phyloP scores from a whole-genome alignment of 2,113 vertebrate species.

The Spheniscus mendiculus region DNA sequence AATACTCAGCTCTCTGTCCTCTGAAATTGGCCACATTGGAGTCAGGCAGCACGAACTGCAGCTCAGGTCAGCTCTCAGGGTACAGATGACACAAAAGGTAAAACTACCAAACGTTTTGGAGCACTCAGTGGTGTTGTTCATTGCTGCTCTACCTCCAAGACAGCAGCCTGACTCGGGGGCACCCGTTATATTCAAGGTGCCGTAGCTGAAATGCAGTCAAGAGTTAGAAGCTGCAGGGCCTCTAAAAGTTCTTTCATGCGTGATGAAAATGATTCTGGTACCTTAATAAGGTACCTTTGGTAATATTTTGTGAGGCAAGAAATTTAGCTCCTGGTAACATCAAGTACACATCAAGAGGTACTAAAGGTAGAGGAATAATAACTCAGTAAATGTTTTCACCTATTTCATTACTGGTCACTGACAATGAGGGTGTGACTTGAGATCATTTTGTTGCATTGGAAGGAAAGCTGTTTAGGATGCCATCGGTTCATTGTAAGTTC shows the following conservation, averaged over 20 bases:
- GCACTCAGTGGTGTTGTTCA: neutral
- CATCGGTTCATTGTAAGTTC: neutral
- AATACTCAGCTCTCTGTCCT: neutral
- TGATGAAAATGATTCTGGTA: neutral
- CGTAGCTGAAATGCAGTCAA: neutral
- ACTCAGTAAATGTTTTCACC: neutral
- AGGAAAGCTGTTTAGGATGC: neutral
- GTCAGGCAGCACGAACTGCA: neutral
- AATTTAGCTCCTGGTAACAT: neutral
- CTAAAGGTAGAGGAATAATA: neutral
- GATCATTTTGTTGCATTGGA: neutral
- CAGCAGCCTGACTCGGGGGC: neutral
- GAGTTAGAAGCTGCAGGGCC: neutral
- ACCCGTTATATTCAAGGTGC: neutral
- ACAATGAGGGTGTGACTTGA: neutral
- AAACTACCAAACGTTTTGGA: neutral
- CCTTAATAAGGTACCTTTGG: neutral
- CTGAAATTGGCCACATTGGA: neutral
- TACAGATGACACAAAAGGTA: neutral
- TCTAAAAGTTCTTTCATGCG: neutral
- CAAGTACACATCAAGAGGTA: neutral
- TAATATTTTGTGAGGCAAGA: neutral
- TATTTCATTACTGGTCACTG: neutral
- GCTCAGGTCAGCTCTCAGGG: neutral
- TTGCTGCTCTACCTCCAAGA: neutral